Percentiles rank a stretch among this genome's conserved stretches.
Conservation (phyloP, 1,140 invertebrate genomes). For the Hylaeus anthracinus region DNA sequence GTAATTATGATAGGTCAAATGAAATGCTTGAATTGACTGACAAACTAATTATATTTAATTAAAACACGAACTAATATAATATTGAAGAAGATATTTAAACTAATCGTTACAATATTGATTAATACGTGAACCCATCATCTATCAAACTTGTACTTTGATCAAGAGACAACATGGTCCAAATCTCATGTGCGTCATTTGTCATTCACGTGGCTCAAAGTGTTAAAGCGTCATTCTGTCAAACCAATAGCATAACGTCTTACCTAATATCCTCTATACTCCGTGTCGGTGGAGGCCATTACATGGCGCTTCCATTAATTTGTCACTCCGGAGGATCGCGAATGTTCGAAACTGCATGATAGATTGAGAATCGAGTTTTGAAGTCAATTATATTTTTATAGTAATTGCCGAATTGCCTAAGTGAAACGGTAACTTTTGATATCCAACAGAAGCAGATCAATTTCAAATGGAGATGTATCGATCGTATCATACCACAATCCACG, state of each 20-base stretch:
- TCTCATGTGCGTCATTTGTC: slow-evolving; percentile 17
- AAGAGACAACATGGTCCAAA: neutral
- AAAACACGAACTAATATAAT: too few relatives aligned
- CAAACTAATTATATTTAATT: too few relatives aligned
- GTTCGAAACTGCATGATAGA: neutral
- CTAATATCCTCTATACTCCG: slow-evolving; percentile 1
- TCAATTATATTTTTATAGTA: too few relatives aligned
- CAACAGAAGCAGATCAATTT: too few relatives aligned
- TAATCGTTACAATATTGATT: neutral
- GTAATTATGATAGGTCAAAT: too few relatives aligned
- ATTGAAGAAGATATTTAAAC: neutral
- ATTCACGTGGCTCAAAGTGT: slow-evolving; percentile 12
- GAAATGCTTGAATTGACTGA: too few relatives aligned
- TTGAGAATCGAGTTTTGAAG: neutral
- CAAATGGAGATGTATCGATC: too few relatives aligned
- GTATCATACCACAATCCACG: too few relatives aligned
- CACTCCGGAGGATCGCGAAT: neutral
- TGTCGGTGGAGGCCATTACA: slow-evolving; percentile 8
- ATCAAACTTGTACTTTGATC: slow-evolving; percentile 11
- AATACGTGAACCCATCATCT: neutral
- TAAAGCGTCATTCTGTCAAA: slow-evolving; percentile 34
- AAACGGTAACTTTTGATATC: too few relatives aligned
- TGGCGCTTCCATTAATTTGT: slow-evolving; percentile 26
- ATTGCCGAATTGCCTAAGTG: too few relatives aligned
- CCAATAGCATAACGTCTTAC: slow-evolving; percentile 22